Base-by-base conservation (phyloP, 2,888 invertebrate species). In the Stenotaenia linearis region DNA sequence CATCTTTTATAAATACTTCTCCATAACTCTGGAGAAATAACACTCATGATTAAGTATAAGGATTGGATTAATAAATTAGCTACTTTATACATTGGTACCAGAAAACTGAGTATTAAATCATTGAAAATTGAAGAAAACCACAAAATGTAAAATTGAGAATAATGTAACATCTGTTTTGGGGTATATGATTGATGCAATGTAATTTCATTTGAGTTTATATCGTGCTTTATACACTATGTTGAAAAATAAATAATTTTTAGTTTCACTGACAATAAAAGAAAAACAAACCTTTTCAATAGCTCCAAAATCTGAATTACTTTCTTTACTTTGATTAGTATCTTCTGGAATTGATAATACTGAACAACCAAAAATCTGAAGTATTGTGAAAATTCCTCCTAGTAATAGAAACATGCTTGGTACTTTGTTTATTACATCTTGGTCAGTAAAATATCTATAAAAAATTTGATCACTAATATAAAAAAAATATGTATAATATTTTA, bases 1-100 rank as follows among this genome's bases (percentile, higher is more conserved):
- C 88, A 82, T 89, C 87, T 1, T 84, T 83, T 75, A 89, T 88
- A 81, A 86, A 86, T 0, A 84, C 85, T 80, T 85, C 85, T 18
- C 86, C 87, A 83, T 85, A 87, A 1, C 85, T 85, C 85, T 85
- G 82, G 23, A 83, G 81, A 32, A 1, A 78, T 23, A n/a, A 75
- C n/a, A n/a, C n/a, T n/a, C n/a, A n/a, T 75, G 9, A 32, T 6
- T 32, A 32, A 32, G 9, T 32, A 23, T n/a, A 75, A 78, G 7
- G 79, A 32, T 6, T 32, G 9, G 9, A 32, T 32, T 6, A 32
- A 32, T 32, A 32, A 32, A 6, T 32, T 32, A 32, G 32, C 9
- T 77, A 84, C 85, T 84, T 86, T 87, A 81, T 86, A 86, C 82
- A 86, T 83, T 21, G 86, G 83, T 50, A 85, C 85, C 30, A 86